A percentile compares a stretch with the other conserved stretches of the same genome.
These are phyloP conservation scores for Aix galericulata DNA, from an alignment of 2,113 vertebrate species.

Conservation along the genomic window DNA sequence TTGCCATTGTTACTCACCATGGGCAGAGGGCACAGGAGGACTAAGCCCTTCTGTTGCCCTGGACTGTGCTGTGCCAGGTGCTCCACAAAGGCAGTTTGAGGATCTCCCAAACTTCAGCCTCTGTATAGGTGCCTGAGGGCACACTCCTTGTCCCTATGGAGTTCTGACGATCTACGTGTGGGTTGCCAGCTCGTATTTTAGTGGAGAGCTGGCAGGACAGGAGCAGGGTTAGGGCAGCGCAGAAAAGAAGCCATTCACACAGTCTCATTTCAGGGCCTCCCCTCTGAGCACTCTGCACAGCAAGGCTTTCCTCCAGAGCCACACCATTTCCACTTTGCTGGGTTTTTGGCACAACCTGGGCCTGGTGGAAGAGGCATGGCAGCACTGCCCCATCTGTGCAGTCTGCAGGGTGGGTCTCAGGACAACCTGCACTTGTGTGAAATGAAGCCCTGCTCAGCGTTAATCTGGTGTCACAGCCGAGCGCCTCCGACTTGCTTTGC, in stretches of 20 bases:
- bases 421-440: neutral
- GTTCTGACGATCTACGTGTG: neutral
- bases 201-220: neutral
- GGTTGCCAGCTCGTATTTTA: neutral
- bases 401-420: neutral
- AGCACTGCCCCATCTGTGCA: neutral
- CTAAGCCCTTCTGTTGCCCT: neutral
- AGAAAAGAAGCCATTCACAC: neutral
- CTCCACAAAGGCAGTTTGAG: neutral
- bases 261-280: neutral
- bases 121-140: neutral
- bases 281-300: neutral
- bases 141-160: neutral
- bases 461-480: slow-evolving; percentile 9
- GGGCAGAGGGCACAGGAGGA: neutral
- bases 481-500: neutral
- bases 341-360: neutral
- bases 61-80: neutral
- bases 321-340: neutral
- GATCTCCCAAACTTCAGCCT: neutral
- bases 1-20: neutral
- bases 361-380: neutral
- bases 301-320: neutral
- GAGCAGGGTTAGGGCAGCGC: neutral
- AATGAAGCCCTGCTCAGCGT: slow-evolving; percentile 1